Evolutionary conservation across 1,140 invertebrate species (phyloP).

Genomic region (Sipha flava): DNA sequence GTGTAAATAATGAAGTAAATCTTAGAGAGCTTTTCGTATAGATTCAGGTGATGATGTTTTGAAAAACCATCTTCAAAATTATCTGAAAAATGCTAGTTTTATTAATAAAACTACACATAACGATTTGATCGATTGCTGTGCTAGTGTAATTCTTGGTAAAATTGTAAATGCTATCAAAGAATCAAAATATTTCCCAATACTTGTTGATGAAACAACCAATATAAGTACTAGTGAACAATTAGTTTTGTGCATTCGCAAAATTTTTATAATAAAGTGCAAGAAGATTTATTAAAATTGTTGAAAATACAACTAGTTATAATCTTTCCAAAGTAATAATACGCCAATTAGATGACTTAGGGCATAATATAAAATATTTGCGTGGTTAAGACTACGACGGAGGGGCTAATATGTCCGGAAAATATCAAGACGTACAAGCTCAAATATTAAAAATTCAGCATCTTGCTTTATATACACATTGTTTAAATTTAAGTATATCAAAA

Average conservation of each 20-base stretch:
- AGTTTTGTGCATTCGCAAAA: no score
- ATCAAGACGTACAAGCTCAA: no score
- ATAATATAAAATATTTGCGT: no score
- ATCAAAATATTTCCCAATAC: constrained; percentile 24
- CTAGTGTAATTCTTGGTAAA: constrained; percentile 16
- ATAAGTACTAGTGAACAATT: not conserved
- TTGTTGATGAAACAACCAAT: not conserved
- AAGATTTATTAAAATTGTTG: no score
- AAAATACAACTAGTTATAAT: no score
- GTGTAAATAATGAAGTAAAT: not conserved
- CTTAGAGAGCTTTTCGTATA: constrained; percentile 26
- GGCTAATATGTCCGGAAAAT: constrained; percentile 38
- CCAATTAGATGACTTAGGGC: no score
- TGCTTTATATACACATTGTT: constrained; percentile 39
- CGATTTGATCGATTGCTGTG: constrained; percentile 16
- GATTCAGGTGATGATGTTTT: constrained; percentile 35
- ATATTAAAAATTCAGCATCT: no score
- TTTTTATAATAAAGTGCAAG: no score
- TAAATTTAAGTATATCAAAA: constrained; percentile 40
- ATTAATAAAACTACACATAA: constrained; percentile 34
- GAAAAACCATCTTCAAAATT: constrained; percentile 33
- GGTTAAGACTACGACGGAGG: not conserved
- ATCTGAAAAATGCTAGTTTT: constrained; percentile 28
- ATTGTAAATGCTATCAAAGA: constrained; percentile 1
- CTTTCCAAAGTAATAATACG: no score